These are phyloP conservation scores for Sarotherodon lohbergeri DNA, from an alignment of 2,113 vertebrate species.

Conservation along the genomic window DNA sequence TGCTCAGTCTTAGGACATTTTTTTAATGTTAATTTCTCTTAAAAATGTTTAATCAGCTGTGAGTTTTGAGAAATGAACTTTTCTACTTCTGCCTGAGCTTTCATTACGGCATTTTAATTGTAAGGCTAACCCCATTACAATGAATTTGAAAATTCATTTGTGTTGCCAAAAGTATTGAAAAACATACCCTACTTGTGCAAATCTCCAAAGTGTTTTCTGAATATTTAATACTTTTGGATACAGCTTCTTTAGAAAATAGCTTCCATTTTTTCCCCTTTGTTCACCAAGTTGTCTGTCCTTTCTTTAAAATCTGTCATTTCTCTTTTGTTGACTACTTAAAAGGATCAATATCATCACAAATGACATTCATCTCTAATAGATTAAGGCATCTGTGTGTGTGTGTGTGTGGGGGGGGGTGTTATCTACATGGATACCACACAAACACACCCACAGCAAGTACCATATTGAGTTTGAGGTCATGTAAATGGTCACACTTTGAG, in stretches of 20 bases:
- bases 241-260: not conserved
- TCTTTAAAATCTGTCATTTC: not conserved
- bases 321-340: not conserved
- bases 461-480: not conserved
- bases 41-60: not conserved
- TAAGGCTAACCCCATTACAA: not conserved
- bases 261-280: not conserved
- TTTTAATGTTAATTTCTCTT: not conserved
- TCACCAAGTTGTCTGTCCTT: not conserved
- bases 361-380: not conserved
- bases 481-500: not conserved
- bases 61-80: not conserved
- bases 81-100: not conserved
- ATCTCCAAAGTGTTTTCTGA: not conserved
- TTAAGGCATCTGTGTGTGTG: not conserved
- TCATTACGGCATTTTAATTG: not conserved
- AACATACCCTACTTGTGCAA: not conserved
- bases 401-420: not conserved
- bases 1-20: not conserved
- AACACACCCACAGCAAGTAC: not conserved
- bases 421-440: not conserved
- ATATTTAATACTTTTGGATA: not conserved
- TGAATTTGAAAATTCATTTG: not conserved
- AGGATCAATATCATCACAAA: not conserved
- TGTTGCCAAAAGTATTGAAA: not conserved